Evolutionary conservation across 2,113 vertebrate genomes (phyloP).

Genomic region (Pelvicachromis taeniatus): DNA sequence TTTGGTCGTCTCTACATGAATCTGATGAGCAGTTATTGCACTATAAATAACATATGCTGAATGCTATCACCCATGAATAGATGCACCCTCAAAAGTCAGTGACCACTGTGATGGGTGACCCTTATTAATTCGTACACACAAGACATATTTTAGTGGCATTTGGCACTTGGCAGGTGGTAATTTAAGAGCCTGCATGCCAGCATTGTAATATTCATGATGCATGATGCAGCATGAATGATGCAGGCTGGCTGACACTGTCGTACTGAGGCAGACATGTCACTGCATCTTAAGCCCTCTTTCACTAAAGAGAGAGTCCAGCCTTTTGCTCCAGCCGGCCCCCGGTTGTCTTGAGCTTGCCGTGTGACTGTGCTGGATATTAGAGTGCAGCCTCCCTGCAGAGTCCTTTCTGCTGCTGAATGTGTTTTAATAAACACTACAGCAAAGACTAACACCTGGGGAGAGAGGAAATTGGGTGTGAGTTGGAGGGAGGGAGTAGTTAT

Average conservation of each 20-base stretch:
- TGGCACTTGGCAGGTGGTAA: conserved; percentile 30
- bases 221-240: conserved; percentile 30
- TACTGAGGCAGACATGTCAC: neutral
- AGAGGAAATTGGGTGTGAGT: conserved; percentile 38
- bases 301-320: neutral
- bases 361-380: conserved; percentile 39
- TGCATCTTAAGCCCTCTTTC: neutral
- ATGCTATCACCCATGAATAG: neutral
- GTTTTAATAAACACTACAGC: conserved; percentile 62
- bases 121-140: conserved; percentile 29
- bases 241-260: conserved; percentile 1
- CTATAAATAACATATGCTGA: conserved; percentile 9
- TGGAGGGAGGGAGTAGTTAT: conserved; percentile 6
- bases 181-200: conserved; percentile 15
- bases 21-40: neutral
- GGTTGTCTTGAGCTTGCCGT: conserved; percentile 12
- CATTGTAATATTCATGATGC: conserved; percentile 37
- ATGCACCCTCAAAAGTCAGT: conserved; percentile 10
- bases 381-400: conserved; percentile 38
- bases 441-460: conserved; percentile 52
- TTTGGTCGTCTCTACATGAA: neutral
- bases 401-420: conserved; percentile 41
- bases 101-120: conserved; percentile 36
- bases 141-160: conserved; percentile 33
- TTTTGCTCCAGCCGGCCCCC: neutral